A percentile compares a stretch with the other conserved stretches of the same genome.
phyloP scores from a whole-genome alignment of 2,888 invertebrate species.

The Idaea dimidiata region DNA sequence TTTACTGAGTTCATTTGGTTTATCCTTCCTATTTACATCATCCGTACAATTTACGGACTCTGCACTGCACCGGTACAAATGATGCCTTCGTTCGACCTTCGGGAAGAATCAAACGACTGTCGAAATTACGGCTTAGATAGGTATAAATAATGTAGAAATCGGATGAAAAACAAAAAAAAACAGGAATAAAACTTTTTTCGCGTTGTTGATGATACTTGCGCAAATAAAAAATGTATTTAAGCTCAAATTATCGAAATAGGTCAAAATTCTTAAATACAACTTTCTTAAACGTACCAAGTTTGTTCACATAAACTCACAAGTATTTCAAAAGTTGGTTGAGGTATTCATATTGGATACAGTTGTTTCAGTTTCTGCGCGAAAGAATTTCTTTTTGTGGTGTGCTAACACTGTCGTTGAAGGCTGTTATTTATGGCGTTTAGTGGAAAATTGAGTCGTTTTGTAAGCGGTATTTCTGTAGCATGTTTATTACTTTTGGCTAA shows the following conservation, averaged over 20 bases:
- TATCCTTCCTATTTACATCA: too few species aligned
- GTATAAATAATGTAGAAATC: too few species aligned
- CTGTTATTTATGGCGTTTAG: constrained; percentile 23
- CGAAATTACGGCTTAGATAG: too few species aligned
- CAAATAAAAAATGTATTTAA: background rate
- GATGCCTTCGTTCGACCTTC: too few species aligned
- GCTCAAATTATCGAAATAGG: background rate
- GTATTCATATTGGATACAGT: constrained; percentile 5
- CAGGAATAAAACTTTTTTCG: background rate
- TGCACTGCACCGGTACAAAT: too few species aligned
- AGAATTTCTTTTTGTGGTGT: constrained; percentile 18
- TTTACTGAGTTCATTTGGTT: too few species aligned
- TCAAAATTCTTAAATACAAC: background rate
- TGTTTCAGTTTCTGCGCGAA: constrained; percentile 18
- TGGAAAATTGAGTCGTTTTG: constrained; percentile 22
- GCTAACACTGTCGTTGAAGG: constrained; percentile 13
- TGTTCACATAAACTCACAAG: background rate
- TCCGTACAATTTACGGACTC: too few species aligned
- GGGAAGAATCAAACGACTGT: too few species aligned
- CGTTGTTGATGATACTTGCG: background rate
- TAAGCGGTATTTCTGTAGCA: constrained; percentile 1
- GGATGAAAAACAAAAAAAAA: too few species aligned
- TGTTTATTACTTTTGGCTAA: constrained; percentile 1
- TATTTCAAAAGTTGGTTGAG: background rate
- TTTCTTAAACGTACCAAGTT: background rate